phyloP scores from a whole-genome alignment of 2,888 invertebrate species.

The Acanthacorydalis orientalis region DNA sequence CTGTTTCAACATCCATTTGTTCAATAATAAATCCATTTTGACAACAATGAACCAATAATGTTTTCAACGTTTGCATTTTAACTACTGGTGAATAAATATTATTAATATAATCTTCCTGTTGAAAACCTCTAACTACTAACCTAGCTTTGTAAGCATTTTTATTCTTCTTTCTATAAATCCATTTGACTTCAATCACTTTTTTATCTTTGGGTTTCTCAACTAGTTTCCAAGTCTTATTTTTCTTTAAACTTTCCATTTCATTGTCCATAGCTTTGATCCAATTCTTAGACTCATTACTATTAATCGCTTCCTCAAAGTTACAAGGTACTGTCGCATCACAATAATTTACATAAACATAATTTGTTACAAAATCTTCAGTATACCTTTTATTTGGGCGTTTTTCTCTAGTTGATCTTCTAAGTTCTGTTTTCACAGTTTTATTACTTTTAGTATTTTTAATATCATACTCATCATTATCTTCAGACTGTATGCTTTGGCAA shows the following conservation, averaged over 20 bases:
- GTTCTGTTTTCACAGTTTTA: too few relatives aligned
- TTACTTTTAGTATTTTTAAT: too few relatives aligned
- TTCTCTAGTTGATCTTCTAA: too few relatives aligned
- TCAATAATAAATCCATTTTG: constrained; percentile 8
- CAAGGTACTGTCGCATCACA: too few relatives aligned
- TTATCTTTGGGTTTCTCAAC: constrained; percentile 7
- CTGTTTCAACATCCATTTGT: constrained; percentile 11
- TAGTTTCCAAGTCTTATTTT: constrained; percentile 5
- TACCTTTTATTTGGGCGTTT: too few relatives aligned
- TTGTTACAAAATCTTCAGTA: too few relatives aligned
- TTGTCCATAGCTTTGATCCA: too few relatives aligned
- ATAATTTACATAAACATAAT: too few relatives aligned
- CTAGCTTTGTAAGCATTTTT: not conserved
- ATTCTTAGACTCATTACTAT: too few relatives aligned
- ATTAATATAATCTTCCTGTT: not conserved
- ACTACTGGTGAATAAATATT: constrained; percentile 2
- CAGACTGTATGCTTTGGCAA: constrained; percentile 2
- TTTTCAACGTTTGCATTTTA: constrained; percentile 2
- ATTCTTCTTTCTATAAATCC: constrained; percentile 4
- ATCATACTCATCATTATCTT: too few relatives aligned
- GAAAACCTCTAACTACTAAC: constrained; percentile 2
- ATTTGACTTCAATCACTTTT: constrained; percentile 7
- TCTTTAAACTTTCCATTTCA: too few relatives aligned
- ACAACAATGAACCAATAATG: constrained; percentile 4
- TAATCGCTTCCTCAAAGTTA: too few relatives aligned